Conservation (phyloP, 1,140 invertebrate genomes). For the Choristoneura fumiferana region DNA sequence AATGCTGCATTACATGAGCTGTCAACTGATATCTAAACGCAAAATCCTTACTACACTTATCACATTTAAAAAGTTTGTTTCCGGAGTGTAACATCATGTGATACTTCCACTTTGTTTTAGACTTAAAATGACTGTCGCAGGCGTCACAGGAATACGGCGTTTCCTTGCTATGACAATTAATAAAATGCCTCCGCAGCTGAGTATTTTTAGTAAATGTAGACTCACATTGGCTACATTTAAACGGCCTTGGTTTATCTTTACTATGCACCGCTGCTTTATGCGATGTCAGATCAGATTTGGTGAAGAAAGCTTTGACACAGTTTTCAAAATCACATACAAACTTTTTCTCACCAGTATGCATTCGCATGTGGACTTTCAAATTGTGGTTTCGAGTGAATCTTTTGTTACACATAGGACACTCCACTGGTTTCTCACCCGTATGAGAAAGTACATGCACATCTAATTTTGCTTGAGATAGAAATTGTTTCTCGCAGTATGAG, state of each 20-base stretch:
- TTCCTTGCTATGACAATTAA: neutral
- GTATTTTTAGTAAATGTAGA: neutral
- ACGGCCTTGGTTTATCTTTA: neutral
- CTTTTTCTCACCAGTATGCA: neutral
- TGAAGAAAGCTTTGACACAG: neutral
- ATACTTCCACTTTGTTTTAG: slow-evolving; percentile 1
- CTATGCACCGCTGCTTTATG: neutral
- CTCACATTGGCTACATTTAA: neutral
- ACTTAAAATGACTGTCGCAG: neutral
- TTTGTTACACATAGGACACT: neutral
- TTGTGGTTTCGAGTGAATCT: neutral
- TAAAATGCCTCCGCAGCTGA: neutral
- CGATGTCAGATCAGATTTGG: neutral
- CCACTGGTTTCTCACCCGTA: neutral
- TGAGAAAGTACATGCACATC: neutral
- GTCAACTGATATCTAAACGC: neutral
- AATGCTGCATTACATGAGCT: neutral
- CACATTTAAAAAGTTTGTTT: neutral
- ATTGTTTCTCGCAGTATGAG: neutral
- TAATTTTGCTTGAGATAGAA: neutral
- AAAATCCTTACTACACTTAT: neutral
- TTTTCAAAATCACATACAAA: neutral
- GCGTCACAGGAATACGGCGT: neutral
- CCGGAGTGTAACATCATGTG: neutral
- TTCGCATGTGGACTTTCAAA: neutral